A percentile compares a stretch with the other conserved stretches of the same genome.
phyloP scores from a whole-genome alignment of 2,113 vertebrate species.

The Xiphophorus couchianus region DNA sequence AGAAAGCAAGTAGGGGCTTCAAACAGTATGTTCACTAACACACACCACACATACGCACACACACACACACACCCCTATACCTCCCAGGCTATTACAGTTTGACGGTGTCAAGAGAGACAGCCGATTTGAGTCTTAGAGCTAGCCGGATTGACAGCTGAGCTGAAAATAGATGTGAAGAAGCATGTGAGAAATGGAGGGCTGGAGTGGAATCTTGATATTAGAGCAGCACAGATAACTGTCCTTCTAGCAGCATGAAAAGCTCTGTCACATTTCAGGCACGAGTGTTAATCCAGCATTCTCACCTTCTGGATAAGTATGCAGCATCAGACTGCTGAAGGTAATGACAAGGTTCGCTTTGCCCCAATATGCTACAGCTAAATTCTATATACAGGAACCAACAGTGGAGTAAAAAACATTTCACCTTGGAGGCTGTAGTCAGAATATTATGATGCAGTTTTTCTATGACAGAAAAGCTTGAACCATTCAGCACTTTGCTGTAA shows the following conservation, averaged over 20 bases:
- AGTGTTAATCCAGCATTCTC: slow-evolving; percentile 4
- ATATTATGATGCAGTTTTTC: neutral
- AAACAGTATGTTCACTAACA: slow-evolving; percentile 5
- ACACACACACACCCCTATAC: slow-evolving; percentile 17
- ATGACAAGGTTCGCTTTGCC: neutral
- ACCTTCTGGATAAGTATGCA: neutral
- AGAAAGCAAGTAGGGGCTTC: neutral
- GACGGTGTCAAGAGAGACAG: slow-evolving; percentile 61
- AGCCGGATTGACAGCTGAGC: slow-evolving; percentile 67
- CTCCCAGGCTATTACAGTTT: slow-evolving; percentile 63
- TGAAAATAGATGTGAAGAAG: slow-evolving; percentile 69
- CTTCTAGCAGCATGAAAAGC: slow-evolving; percentile 21
- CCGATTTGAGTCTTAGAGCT: slow-evolving; percentile 65
- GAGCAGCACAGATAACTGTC: slow-evolving; percentile 34
- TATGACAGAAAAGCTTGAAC: neutral
- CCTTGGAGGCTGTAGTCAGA: neutral
- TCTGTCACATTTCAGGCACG: slow-evolving; percentile 35
- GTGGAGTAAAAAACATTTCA: neutral
- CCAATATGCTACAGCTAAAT: neutral
- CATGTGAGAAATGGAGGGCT: slow-evolving; percentile 37
- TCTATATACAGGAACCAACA: neutral
- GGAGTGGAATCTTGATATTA: slow-evolving; percentile 63
- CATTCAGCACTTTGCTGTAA: neutral
- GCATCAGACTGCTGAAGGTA: neutral
- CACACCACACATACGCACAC: neutral